Evolutionary conservation across 37 sponge, comb jelly and placozoan species (phyloP).

Genomic region (Axinella damicornis): DNA sequence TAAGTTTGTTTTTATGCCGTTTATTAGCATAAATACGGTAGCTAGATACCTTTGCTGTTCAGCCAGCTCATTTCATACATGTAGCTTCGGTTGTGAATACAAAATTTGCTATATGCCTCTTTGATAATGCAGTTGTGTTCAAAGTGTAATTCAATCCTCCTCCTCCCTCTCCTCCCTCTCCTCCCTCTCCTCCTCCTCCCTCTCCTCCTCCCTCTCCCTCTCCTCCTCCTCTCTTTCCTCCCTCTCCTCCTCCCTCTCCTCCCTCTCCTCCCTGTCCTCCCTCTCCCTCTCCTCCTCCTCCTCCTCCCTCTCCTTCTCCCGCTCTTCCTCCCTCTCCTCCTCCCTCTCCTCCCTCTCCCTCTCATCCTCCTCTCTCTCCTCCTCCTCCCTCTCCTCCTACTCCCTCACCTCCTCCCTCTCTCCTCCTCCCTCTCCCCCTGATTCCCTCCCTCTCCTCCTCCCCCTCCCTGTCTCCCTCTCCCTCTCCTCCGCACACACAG

Average conservation of each 20-base stretch:
- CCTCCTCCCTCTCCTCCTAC: not conserved
- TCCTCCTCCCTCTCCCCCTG: not conserved
- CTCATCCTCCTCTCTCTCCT: not conserved
- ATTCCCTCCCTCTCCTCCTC: not conserved
- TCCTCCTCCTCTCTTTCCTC: not conserved
- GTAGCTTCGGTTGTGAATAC: too few species aligned
- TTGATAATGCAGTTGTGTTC: too few species aligned
- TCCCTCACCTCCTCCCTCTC: not conserved
- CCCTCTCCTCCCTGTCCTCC: not conserved
- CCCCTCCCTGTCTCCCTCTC: not conserved
- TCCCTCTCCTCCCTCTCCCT: too few species aligned
- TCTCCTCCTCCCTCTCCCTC: too few species aligned
- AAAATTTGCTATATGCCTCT: too few species aligned
- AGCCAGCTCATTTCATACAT: too few species aligned
- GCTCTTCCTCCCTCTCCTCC: too few species aligned
- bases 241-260: not conserved
- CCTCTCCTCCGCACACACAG: slow-evolving; percentile 42
- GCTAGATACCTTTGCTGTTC: too few species aligned
- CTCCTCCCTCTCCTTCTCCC: slow-evolving; percentile 21
- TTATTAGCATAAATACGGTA: too few species aligned
- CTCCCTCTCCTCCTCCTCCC: not conserved
- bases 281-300: not conserved
- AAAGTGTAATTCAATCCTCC: too few species aligned
- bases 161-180: slow-evolving; percentile 2
- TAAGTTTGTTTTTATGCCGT: too few species aligned